Base-by-base conservation (phyloP, 1,140 invertebrate genomes). In the Hyphantria cunea region DNA sequence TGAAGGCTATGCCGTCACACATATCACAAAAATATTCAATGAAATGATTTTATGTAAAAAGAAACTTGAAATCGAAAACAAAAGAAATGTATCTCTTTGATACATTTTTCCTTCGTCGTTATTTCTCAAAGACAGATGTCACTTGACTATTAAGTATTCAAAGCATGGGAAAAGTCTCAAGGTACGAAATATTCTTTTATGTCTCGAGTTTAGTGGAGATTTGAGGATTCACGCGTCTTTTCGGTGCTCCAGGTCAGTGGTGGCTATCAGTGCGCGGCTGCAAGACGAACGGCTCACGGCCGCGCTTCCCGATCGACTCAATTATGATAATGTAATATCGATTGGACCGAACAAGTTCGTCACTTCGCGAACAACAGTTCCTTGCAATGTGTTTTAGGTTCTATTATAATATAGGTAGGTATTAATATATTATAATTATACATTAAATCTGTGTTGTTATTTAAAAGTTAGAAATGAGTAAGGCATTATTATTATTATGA, bases 281-380 rank as follows among this genome's bases (percentile, higher is more conserved):
- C 41, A 61, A 61, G 58, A 52, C 58, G 44, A 58, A 17, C 55
- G 49, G 41, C 49, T 61, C 49, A n/a, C 39, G 37, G 7, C 58
- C 3, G 9, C 32, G 34, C 32, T 37, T 41, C 42, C 52, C 54
- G 48, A 41, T 34, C 47, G 25, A 60, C 34, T 61, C 58, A 61
- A 61, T 61, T 48, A 48, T 45, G 44, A 58, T 58, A 58, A 58
- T 58, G 55, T 58, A 49, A 58, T 58, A 58, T 58, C 55, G 55
- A 58, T 58, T 49, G 45, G 44, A 49, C 42, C 44, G 54, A 34
- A 17, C 14, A 32, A 17, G 34, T 25, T 56, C 54, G 54, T 33
- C 54, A 47, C 44, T 48, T 55, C 41, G 32, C 31, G 39, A 58
- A 31, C 45, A 33, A 41, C 41, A 17, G 17, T 5, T 25, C 17